These are phyloP conservation scores for Pheosia tremula DNA, from an alignment of 2,888 invertebrate species.

Conservation along the genomic window DNA sequence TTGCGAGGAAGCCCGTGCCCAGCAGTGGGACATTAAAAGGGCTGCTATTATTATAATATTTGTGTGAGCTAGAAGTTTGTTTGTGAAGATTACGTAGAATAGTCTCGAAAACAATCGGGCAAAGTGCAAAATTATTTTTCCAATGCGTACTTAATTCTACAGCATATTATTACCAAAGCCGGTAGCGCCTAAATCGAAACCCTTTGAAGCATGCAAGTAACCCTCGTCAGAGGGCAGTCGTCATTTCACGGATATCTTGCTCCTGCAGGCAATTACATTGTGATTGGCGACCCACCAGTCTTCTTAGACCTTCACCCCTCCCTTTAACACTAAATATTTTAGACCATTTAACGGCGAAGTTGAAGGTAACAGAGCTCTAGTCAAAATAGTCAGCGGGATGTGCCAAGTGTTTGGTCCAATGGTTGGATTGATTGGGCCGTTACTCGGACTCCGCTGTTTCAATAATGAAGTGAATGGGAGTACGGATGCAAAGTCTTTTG, in stretches of 20 bases:
- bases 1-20: too few species aligned
- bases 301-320: conserved; percentile 37
- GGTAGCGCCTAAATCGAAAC: conserved; percentile 59
- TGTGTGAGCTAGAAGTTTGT: too few species aligned
- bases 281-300: conserved; percentile 68
- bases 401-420: conserved; percentile 72
- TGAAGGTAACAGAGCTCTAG: conserved; percentile 43
- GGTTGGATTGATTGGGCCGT: conserved; percentile 73
- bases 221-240: conserved; percentile 77
- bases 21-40: too few species aligned
- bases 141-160: neutral
- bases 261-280: conserved; percentile 77
- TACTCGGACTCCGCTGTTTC: conserved; percentile 58
- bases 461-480: conserved; percentile 67
- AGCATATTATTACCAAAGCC: conserved; percentile 27
- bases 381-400: conserved; percentile 47
- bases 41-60: too few species aligned
- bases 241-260: conserved; percentile 81
- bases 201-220: conserved; percentile 58
- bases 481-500: conserved; percentile 23
- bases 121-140: too few species aligned
- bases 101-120: too few species aligned
- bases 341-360: conserved; percentile 19
- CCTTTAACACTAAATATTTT: conserved; percentile 10
- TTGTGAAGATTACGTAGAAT: too few species aligned